Evolutionary conservation across 2,888 invertebrate genomes (phyloP).

Genomic region (Phoenoteleia sp.): DNA sequence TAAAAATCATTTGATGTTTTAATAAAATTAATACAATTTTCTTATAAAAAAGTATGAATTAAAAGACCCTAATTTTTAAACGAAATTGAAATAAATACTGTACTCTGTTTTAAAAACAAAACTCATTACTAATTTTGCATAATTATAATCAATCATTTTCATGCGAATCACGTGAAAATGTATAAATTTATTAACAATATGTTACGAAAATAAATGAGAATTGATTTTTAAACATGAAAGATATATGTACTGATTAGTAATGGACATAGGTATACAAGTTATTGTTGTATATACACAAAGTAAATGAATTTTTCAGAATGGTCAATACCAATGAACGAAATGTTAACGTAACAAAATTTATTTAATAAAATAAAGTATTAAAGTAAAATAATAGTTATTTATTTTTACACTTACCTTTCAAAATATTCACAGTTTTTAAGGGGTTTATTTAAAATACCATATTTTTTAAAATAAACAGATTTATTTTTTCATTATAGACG

Average conservation of each 20-base stretch:
- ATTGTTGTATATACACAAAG: slow-evolving; percentile 41
- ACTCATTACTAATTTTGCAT: no score
- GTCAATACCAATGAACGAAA: slow-evolving; percentile 28
- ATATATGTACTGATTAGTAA: slow-evolving; percentile 28
- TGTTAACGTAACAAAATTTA: slow-evolving; percentile 53
- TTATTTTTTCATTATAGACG: slow-evolving; percentile 31
- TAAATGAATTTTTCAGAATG: slow-evolving; percentile 41
- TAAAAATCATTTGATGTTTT: slow-evolving; percentile 26
- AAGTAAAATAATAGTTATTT: slow-evolving; percentile 12
- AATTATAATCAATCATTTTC: not conserved
- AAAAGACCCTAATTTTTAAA: not conserved
- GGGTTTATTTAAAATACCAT: not conserved
- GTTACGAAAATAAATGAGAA: not conserved
- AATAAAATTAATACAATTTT: no score
- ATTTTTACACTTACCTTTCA: not conserved
- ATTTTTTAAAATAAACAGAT: slow-evolving; percentile 50
- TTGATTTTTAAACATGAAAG: slow-evolving; percentile 6
- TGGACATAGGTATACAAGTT: slow-evolving; percentile 17
- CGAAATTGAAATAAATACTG: no score
- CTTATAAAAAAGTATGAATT: not conserved
- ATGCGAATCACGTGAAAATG: not conserved
- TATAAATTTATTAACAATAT: not conserved
- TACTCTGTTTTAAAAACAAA: no score
- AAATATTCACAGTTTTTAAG: no score
- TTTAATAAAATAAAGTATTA: slow-evolving; percentile 55